Percentiles rank a stretch among this genome's conserved stretches.
Conservation (phyloP, 2,888 invertebrate species). For the Anorthoa munda region DNA sequence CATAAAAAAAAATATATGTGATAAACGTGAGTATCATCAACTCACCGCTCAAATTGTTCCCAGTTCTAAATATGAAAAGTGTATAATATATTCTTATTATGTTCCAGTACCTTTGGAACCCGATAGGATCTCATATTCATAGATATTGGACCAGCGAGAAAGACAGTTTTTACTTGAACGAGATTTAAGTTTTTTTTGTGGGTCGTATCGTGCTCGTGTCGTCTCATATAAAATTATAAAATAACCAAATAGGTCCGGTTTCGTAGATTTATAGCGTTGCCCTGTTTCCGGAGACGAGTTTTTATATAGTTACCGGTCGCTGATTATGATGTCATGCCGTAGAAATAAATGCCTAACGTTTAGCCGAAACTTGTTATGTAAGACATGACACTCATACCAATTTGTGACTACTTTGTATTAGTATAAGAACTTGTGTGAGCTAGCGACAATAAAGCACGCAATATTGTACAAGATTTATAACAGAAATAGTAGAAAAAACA, state of each 20-base stretch:
- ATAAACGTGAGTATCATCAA: too few relatives aligned
- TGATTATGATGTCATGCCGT: conserved; percentile 58
- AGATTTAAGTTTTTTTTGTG: not conserved
- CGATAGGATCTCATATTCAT: too few relatives aligned
- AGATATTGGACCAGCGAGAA: too few relatives aligned
- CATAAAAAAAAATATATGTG: too few relatives aligned
- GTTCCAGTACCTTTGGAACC: too few relatives aligned
- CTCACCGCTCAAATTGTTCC: too few relatives aligned
- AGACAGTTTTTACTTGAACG: too few relatives aligned
- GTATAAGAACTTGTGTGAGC: not conserved
- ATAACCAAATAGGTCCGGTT: conserved; percentile 50
- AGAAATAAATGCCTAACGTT: conserved; percentile 44
- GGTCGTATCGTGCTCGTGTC: conserved; percentile 35
- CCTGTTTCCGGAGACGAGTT: conserved; percentile 58
- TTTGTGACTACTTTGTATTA: conserved; percentile 12
- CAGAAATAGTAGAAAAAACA: conserved; percentile 8
- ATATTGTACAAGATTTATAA: not conserved
- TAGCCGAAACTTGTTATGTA: conserved; percentile 20
- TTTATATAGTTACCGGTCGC: conserved; percentile 58
- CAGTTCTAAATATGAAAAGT: too few relatives aligned
- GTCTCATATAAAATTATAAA: conserved; percentile 29
- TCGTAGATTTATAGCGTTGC: conserved; percentile 47
- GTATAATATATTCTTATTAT: too few relatives aligned
- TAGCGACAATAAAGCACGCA: not conserved
- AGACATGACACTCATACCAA: conserved; percentile 38